Conservation (phyloP, 1,140 invertebrate species). For the Paramacrobiotus metropolitanus region DNA sequence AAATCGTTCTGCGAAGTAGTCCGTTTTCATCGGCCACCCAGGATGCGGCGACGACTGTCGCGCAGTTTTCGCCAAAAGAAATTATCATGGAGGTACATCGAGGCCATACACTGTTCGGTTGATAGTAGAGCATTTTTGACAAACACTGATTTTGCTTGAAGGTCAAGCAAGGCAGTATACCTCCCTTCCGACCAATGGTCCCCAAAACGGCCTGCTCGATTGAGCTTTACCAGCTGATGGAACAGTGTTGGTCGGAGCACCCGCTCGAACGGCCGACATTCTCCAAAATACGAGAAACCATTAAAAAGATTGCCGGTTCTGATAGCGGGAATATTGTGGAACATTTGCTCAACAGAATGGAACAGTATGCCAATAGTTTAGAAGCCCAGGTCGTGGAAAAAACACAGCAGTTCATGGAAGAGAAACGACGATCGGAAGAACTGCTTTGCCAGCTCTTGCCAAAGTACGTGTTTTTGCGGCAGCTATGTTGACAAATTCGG, state of each 20-base stretch:
- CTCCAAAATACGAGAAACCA: slow-evolving; percentile 13
- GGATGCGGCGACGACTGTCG: neutral
- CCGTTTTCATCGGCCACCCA: neutral
- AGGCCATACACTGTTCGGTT: neutral
- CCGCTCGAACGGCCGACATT: slow-evolving; percentile 65
- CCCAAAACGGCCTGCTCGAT: neutral
- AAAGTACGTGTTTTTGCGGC: neutral
- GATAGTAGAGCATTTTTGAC: too few relatives aligned
- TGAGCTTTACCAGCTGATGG: slow-evolving; percentile 53
- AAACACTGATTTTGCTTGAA: neutral
- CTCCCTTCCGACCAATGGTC: neutral
- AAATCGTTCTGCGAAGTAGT: neutral
- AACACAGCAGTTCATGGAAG: slow-evolving; percentile 10
- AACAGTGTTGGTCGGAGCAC: slow-evolving; percentile 70
- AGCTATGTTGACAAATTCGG: neutral
- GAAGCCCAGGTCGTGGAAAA: slow-evolving; percentile 14
- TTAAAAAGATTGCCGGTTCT: neutral
- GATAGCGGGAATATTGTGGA: neutral
- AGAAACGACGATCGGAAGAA: neutral
- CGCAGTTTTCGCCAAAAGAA: neutral
- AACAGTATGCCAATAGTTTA: slow-evolving; percentile 15
- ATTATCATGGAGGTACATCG: neutral
- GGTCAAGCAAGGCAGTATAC: neutral
- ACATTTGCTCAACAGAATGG: neutral
- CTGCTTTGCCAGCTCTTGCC: neutral